These are phyloP conservation scores for Pangasius krempfi DNA, from an alignment of 2,797 vertebrate genomes.

Conservation along the genomic window DNA sequence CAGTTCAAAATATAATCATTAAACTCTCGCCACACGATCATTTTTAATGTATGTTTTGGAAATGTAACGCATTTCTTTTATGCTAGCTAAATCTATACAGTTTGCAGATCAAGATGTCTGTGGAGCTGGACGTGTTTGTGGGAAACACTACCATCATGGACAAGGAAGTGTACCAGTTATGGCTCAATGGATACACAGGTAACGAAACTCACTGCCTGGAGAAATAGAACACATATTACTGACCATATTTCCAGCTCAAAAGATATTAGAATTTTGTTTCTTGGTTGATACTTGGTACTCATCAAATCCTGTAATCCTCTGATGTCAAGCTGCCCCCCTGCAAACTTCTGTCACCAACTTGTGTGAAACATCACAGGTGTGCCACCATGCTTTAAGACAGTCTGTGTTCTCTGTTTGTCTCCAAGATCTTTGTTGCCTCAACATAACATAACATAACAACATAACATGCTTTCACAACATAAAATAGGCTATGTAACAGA, in stretches of 20 bases:
- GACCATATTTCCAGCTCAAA: too few relatives aligned
- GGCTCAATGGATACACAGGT: slow-evolving; percentile 79
- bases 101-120: slow-evolving; percentile 67
- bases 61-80: neutral
- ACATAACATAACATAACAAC: neutral
- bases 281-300: neutral
- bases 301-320: neutral
- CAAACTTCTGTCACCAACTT: neutral
- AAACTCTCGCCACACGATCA: neutral
- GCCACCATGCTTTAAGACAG: neutral
- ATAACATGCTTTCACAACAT: neutral
- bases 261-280: neutral
- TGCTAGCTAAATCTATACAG: neutral
- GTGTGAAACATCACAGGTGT: neutral
- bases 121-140: slow-evolving; percentile 78
- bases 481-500: neutral
- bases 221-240: neutral
- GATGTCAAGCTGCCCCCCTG: neutral
- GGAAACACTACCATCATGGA: slow-evolving; percentile 80
- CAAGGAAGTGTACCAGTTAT: slow-evolving; percentile 79
- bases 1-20: neutral
- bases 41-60: neutral
- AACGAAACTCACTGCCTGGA: slow-evolving; percentile 51
- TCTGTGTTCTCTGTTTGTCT: neutral
- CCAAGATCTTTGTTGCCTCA: neutral